Evolutionary conservation across 2,113 vertebrate genomes (phyloP), one percentile per base, ranked within the genome.

Genomic region (Corythornis madagascariensis): DNA sequence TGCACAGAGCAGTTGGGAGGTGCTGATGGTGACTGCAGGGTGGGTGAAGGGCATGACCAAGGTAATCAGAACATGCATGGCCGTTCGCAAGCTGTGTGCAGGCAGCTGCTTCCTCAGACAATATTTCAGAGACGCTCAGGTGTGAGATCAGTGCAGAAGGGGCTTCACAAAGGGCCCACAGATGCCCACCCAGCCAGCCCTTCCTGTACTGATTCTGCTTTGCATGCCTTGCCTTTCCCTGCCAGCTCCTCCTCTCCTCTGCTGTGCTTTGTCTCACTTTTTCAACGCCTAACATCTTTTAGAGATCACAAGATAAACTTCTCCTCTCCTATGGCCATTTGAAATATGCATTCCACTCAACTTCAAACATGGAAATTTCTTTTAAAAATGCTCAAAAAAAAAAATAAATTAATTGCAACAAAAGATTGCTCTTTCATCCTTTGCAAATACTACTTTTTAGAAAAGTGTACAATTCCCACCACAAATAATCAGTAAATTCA

Each of bases 1-100:
- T 38, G 38, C 55, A 31, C 4, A 19, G 11, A 0, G 1, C 7
- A 17, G n/a, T 2, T 3, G 2, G 10, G 38, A 75, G 45, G 6
- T 15, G 65, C 40, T 20, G 35, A 15, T 0, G 7, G 29, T 1
- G 6, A 20, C 28, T 16, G 0, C 52, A 53, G 42, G 33, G 17
- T 55, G 24, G 13, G 9, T 56, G 18, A 9, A 31, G 5, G 45
- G 40, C 19, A 18, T 10, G 7, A 10, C 50, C 6, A 33, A 28
- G 26, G 17, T 21, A 48, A 19, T n/a, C 3, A 17, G 40, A 74
- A 24, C 21, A 61, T 4, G 8, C n/a, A 16, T 3, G 22, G 43
- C 42, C 35, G 7, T 21, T 53, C 47, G 28, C n/a, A 61, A 15
- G 42, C 13, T 31, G 28, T 4, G 0, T 4, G 31, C 20, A 16